A percentile compares a stretch with the other conserved stretches of the same genome.
phyloP scores from a whole-genome alignment of 1,140 invertebrate genomes.

The Hirudo medicinalis region DNA sequence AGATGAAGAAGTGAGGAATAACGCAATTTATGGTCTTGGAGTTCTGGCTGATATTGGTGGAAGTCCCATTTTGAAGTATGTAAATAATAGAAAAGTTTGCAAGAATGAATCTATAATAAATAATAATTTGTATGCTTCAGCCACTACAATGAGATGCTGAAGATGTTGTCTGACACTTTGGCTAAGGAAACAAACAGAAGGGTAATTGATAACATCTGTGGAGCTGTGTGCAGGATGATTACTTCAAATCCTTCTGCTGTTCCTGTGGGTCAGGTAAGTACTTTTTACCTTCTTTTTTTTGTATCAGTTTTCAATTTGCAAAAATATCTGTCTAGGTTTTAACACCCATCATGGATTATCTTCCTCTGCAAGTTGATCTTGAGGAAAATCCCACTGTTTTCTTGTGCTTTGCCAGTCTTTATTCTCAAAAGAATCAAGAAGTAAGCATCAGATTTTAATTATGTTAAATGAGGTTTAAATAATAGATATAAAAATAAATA shows the following conservation, averaged over 20 bases:
- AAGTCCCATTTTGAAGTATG: slow-evolving; percentile 49
- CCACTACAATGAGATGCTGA: slow-evolving; percentile 52
- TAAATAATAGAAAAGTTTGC: slow-evolving; percentile 30
- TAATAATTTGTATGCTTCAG: slow-evolving; percentile 35
- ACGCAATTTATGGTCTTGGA: slow-evolving; percentile 60
- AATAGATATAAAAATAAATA: too few species aligned
- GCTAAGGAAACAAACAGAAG: slow-evolving; percentile 49
- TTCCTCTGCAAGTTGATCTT: slow-evolving; percentile 61
- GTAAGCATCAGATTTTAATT: not conserved
- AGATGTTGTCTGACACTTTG: slow-evolving; percentile 52
- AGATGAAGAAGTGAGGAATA: slow-evolving; percentile 59
- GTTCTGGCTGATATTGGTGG: slow-evolving; percentile 54
- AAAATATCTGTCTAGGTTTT: slow-evolving; percentile 46
- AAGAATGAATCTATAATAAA: not conserved
- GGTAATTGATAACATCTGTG: slow-evolving; percentile 62
- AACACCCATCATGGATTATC: slow-evolving; percentile 54
- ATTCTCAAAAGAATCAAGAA: slow-evolving; percentile 14
- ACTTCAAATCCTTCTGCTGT: slow-evolving; percentile 50
- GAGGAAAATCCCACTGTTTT: slow-evolving; percentile 60
- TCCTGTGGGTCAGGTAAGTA: slow-evolving; percentile 51
- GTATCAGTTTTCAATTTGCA: not conserved
- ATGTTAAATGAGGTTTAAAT: too few species aligned
- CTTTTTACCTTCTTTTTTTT: not conserved
- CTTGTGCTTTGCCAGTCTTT: slow-evolving; percentile 50
- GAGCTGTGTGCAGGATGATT: slow-evolving; percentile 60